Base-by-base conservation (phyloP, 2,797 vertebrate species). In the Phoeniculus purpureus region DNA sequence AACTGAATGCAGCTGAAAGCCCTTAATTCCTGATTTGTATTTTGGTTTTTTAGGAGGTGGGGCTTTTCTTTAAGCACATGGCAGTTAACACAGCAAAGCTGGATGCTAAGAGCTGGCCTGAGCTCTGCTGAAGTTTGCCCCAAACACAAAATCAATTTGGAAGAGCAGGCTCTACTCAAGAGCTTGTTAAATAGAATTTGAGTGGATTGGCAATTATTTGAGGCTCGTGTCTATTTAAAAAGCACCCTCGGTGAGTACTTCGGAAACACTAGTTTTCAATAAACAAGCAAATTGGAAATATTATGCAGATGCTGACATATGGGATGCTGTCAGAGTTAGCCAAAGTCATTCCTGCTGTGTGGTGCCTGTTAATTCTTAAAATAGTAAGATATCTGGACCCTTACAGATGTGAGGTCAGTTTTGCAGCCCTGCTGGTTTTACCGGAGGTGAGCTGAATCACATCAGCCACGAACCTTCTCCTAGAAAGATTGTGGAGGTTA, bases 1-100 rank as follows among this genome's bases (percentile, higher is more conserved):
- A 92, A 87, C 85, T 29, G 60, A 93, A 84, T 48, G 85, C 93
- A 96, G 95, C 94, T 95, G 95, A 90, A 90, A 89, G 51, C 85
- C 89, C 94, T 96, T 86, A 68, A 74, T 90, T 93, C 81, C 47
- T 90, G 43, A 80, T 93, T 88, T 87, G 40, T 70, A 8, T 85
- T 92, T 81, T 75, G 54, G 0, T 5, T 47, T 70, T 58, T 47
- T 5, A 2, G 11, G 23, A 20, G 23, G 37, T 76, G 48, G 50
- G 56, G 16, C 54, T 62, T 66, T 85, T 31, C 7, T 83, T 84
- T 51, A 34, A 58, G 21, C 11, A 48, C 4, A 2, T 29, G 47
- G 56, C 37, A 37, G 70, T 73, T 56, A 80, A 25, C 4, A 54
- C 27, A 83, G 75, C 25, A 87, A 52, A 86, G 58, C 47, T 90